Conservation (phyloP, 2,888 invertebrate species). For the Phragmatobia fuliginosa region DNA sequence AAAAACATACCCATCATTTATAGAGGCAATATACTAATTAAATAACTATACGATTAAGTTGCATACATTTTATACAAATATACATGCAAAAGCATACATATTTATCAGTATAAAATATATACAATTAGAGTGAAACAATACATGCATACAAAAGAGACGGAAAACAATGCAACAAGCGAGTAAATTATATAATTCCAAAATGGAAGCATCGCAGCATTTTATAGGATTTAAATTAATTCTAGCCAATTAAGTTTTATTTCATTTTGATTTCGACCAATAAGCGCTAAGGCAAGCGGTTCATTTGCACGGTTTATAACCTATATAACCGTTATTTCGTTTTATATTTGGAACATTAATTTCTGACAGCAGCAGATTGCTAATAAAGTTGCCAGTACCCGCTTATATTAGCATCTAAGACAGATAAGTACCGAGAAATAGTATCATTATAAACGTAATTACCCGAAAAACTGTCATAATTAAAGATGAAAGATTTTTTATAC, state of each 20-base stretch:
- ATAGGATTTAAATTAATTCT: conserved; percentile 47
- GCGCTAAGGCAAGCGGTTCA: conserved; percentile 35
- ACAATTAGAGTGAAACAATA: background rate
- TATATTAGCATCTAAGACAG: background rate
- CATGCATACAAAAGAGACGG: background rate
- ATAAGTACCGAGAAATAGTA: background rate
- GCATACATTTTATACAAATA: too few relatives aligned
- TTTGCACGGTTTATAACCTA: conserved; percentile 28
- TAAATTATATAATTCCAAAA: background rate
- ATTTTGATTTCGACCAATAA: conserved; percentile 50
- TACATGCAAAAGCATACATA: too few relatives aligned
- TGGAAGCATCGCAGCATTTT: conserved; percentile 9
- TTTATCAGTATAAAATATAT: too few relatives aligned
- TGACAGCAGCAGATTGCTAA: conserved; percentile 26
- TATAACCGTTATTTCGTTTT: conserved; percentile 32
- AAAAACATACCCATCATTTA: background rate
- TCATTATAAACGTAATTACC: background rate
- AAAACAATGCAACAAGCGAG: background rate
- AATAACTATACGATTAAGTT: too few relatives aligned
- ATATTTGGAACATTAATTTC: conserved; percentile 43
- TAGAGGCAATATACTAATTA: too few relatives aligned
- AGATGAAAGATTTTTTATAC: background rate
- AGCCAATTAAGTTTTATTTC: conserved; percentile 49
- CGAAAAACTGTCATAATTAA: background rate
- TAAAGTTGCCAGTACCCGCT: background rate